Evolutionary conservation across 2,113 vertebrate genomes (phyloP), one percentile per base, ranked within the genome.

Genomic region (Sarotherodon lohbergeri): DNA sequence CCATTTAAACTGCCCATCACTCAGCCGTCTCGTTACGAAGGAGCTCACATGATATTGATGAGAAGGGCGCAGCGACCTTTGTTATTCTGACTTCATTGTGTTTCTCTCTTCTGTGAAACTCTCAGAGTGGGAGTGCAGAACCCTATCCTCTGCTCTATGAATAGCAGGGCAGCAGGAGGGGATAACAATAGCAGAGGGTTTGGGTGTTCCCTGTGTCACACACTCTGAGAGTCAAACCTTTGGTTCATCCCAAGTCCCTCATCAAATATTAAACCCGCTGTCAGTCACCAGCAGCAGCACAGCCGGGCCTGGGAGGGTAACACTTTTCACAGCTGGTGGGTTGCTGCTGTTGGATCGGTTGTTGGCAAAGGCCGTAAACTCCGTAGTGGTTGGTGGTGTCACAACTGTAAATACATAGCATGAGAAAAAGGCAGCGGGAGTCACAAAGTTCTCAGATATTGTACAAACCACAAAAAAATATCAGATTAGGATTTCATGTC

Each of bases 181-280:
- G 80, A 78, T 56, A 91, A 96, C 95, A 96, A 96, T 94, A 91
- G 89, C 39, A 4, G 39, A 48, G 86, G 90, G 89, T 93, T 94
- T 94, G 93, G 95, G 95, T 96, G 96, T 96, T 96, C 92, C 94
- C 95, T 87, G 83, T 89, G 88, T 92, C 91, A 81, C 90, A 93
- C 90, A 81, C 90, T 93, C 88, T 81, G 88, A 93, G 91, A 92
- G 92, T 91, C 85, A 87, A 86, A 73, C 92, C 92, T 95, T 89
- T 92, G 92, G 91, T 94, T 95, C 93, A 90, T 93, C 90, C 82
- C 55, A 48, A 94, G 89, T 91, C 90, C 86, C 90, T 95, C 94
- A 94, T 96, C 90, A 96, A 96, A 94, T 92, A 95, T 96, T 95
- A 89, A 95, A 83, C 22, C 68, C 2, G 41, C 92, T 94, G 95